Evolutionary conservation across 2,888 invertebrate genomes (phyloP).

Genomic region (Glyphotaelius pellucidus): DNA sequence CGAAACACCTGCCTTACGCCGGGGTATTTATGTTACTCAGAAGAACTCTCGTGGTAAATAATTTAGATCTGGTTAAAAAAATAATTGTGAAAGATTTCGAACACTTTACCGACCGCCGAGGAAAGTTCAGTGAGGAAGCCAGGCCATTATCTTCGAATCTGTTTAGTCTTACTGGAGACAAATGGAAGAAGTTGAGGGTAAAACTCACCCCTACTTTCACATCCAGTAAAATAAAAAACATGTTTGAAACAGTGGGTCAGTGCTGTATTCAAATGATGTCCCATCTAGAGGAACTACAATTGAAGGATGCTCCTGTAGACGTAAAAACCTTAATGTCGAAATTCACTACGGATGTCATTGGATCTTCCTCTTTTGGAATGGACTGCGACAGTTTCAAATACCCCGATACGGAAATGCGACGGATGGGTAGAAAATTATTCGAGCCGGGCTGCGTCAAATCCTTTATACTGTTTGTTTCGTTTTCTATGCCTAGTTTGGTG

Average conservation of each 20-base stretch:
- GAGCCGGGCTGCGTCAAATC: conserved; percentile 66
- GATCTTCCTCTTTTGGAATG: conserved; percentile 74
- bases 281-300: conserved; percentile 62
- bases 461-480: conserved; percentile 72
- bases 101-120: conserved; percentile 70
- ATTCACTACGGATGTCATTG: conserved; percentile 76
- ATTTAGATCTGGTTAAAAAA: conserved; percentile 69
- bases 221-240: conserved; percentile 78
- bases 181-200: conserved; percentile 76
- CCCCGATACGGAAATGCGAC: conserved; percentile 70
- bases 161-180: conserved; percentile 72
- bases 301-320: conserved; percentile 69
- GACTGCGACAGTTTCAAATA: conserved; percentile 72
- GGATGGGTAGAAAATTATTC: conserved; percentile 62
- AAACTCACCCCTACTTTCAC: conserved; percentile 79
- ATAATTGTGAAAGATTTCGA: conserved; percentile 70
- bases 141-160: conserved; percentile 76
- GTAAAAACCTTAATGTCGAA: conserved; percentile 72
- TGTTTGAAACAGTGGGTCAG: conserved; percentile 75
- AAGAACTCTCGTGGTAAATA: conserved; percentile 69
- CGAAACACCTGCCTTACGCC: conserved; percentile 68
- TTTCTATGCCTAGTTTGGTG: conserved; percentile 73
- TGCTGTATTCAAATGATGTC: conserved; percentile 72
- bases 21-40: conserved; percentile 68
- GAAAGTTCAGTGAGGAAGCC: conserved; percentile 73